phyloP scores from a whole-genome alignment of 2,797 vertebrate genomes.

The Danio kyathit region DNA sequence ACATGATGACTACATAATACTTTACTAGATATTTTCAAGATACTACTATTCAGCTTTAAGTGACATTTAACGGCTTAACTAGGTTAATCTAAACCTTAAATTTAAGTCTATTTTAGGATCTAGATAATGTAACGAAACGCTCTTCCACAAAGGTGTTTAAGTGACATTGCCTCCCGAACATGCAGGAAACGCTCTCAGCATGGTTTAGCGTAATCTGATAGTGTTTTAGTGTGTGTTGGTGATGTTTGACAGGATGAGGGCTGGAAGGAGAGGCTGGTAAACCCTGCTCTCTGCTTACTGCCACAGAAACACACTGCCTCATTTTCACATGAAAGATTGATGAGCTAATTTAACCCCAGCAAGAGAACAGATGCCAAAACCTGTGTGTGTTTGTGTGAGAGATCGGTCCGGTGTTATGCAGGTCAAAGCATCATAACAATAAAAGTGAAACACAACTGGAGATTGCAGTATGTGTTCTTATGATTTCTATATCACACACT shows the following conservation, averaged over 20 bases:
- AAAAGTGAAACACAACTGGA: no score
- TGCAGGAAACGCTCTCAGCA: neutral
- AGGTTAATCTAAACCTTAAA: neutral
- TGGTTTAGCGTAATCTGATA: conserved; percentile 71
- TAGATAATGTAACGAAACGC: neutral
- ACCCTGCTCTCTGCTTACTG: conserved; percentile 75
- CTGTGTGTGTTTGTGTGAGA: neutral
- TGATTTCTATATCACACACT: no score
- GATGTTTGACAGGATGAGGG: conserved; percentile 12
- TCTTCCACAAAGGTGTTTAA: neutral
- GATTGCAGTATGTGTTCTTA: no score
- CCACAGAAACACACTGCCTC: conserved; percentile 73
- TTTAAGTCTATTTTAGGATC: neutral
- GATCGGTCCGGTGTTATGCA: neutral
- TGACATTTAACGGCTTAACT: no score
- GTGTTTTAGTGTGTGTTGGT: conserved; percentile 39
- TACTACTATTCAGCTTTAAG: no score
- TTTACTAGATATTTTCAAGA: no score
- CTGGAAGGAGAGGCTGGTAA: conserved; percentile 18
- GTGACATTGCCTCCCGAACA: neutral
- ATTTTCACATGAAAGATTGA: conserved; percentile 85
- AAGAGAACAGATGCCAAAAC: conserved; percentile 73
- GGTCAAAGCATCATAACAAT: neutral
- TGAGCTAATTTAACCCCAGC: conserved; percentile 79
- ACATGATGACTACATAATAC: no score